Percentiles rank a stretch among this genome's conserved stretches.
Conservation (phyloP, 2,888 invertebrate species). For the Hedya salicella region DNA sequence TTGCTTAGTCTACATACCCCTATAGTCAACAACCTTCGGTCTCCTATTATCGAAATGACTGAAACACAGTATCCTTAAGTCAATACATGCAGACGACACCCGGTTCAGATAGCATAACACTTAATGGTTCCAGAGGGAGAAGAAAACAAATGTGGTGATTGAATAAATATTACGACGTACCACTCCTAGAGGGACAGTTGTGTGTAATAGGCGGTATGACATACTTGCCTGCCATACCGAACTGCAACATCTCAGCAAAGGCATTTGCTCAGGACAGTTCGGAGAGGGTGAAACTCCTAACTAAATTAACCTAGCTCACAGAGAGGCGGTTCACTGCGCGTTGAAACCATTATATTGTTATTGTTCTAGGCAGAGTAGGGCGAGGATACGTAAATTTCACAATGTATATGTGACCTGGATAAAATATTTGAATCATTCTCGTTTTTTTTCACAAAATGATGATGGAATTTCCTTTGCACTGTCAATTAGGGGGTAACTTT, state of each 20-base stretch:
- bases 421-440: not conserved
- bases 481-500: too few relatives aligned
- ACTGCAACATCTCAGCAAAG: slow-evolving; percentile 43
- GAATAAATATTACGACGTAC: not conserved
- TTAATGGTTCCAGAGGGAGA: too few relatives aligned
- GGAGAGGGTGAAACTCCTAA: slow-evolving; percentile 43
- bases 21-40: too few relatives aligned
- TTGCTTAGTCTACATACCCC: too few relatives aligned
- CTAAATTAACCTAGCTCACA: slow-evolving; percentile 48
- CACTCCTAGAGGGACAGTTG: too few relatives aligned
- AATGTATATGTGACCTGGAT: not conserved
- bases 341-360: slow-evolving; percentile 23
- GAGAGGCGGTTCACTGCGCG: slow-evolving; percentile 16
- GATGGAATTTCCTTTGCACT: too few relatives aligned
- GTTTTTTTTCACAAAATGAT: too few relatives aligned
- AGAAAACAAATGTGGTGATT: too few relatives aligned
- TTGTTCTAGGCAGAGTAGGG: slow-evolving; percentile 1
- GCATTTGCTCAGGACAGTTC: slow-evolving; percentile 45
- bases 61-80: too few relatives aligned
- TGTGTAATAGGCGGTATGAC: not conserved
- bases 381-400: not conserved
- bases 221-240: slow-evolving; percentile 16
- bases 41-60: too few relatives aligned
- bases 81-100: too few relatives aligned
- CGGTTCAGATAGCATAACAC: too few relatives aligned